Evolutionary conservation across 2,113 vertebrate genomes (phyloP), one percentile per base, ranked within the genome.

Genomic region (Cavia aperea): DNA sequence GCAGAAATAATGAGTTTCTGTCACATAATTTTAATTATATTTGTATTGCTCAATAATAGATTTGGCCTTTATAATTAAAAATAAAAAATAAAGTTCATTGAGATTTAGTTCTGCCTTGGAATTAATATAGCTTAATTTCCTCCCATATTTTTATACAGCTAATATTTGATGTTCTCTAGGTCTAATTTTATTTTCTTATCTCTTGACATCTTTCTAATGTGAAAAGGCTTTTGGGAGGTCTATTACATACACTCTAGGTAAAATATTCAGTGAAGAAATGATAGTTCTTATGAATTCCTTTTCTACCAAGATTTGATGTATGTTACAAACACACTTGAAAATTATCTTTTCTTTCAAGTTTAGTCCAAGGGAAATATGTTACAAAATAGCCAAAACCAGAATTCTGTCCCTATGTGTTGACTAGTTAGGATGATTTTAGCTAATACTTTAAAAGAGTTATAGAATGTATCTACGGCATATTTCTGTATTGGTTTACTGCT

Each of bases 61-160:
- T 90, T 95, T 95, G 86, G 84, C 43, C 65, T 92, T 96, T 77
- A 95, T 96, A 97, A 97, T 96, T 96, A 96, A 92, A 96, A 96
- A 96, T 96, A 96, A 96, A 96, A 95, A 94, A 95, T 95, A 95
- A 96, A 97, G 93, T 97, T 96, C 95, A 96, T n/a, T 87, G 91
- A 91, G 94, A 95, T 94, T 97, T 95, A 95, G 49, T 43, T 92
- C 31, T 93, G 65, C 36, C 66, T 92, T 78, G 11, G 24, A 96
- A 93, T 77, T 94, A 96, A 94, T 94, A 96, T 91, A 94, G 56
- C 93, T 96, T 95, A 95, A 96, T 96, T 97, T 97, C 90, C 86
- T 91, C 77, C 33, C 81, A 77, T 15, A 81, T 90, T 95, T 94
- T 81, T 65, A n/a, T 87, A 94, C 68, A 95, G 66, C 85, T 94